Conservation (phyloP, 1,140 invertebrate species). For the Cheumatopsyche charites region DNA sequence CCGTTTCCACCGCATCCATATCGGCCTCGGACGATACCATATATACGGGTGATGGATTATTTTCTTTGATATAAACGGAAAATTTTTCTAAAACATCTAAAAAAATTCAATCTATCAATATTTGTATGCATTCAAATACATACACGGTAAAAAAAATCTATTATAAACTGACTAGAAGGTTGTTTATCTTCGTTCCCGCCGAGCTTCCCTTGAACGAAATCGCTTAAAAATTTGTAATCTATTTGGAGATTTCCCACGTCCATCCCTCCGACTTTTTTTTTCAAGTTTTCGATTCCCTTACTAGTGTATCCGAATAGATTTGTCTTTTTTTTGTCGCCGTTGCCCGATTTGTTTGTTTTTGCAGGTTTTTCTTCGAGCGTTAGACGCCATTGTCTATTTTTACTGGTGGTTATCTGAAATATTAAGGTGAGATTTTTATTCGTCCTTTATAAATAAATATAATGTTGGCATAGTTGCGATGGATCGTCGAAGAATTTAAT, state of each 20-base stretch:
- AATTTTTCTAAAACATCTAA: slow-evolving; percentile 42
- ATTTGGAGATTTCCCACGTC: too few relatives aligned
- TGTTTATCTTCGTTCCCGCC: too few relatives aligned
- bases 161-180: too few relatives aligned
- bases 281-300: too few relatives aligned
- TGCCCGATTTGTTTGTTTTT: not conserved
- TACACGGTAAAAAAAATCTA: too few relatives aligned
- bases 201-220: too few relatives aligned
- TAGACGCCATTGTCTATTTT: slow-evolving; percentile 44
- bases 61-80: slow-evolving; percentile 29
- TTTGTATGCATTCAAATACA: not conserved
- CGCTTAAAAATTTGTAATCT: too few relatives aligned
- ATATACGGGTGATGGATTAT: slow-evolving; percentile 43
- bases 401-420: slow-evolving; percentile 47
- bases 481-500: too few relatives aligned
- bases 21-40: not conserved
- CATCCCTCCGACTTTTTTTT: too few relatives aligned
- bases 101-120: slow-evolving; percentile 3
- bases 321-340: slow-evolving; percentile 9
- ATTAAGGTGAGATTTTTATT: too few relatives aligned
- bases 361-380: slow-evolving; percentile 34
- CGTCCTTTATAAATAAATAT: too few relatives aligned
- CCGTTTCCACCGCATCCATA: not conserved
- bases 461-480: too few relatives aligned
- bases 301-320: not conserved